Evolutionary conservation across 2,888 invertebrate genomes (phyloP).

Genomic region (Nudaria mundana): DNA sequence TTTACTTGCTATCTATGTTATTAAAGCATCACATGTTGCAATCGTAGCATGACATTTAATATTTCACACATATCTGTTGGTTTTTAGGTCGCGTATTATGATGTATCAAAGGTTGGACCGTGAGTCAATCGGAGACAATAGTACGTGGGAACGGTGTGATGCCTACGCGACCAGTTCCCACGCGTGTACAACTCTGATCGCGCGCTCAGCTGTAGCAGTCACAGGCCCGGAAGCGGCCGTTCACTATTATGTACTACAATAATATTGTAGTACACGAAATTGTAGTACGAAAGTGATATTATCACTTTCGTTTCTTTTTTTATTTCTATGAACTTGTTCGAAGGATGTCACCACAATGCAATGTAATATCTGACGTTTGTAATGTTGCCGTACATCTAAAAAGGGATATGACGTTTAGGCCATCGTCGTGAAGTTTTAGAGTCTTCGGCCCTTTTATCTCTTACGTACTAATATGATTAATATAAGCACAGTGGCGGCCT

Average conservation of each 20-base stretch:
- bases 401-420: too few species aligned
- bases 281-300: too few species aligned
- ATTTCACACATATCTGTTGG: conserved; percentile 22
- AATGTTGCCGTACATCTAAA: too few species aligned
- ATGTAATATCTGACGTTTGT: too few species aligned
- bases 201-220: conserved; percentile 9
- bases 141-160: conserved; percentile 49
- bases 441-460: too few species aligned
- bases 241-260: conserved; percentile 21
- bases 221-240: conserved; percentile 25
- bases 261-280: conserved; percentile 21
- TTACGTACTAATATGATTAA: too few species aligned
- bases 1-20: background rate
- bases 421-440: too few species aligned
- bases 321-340: conserved; percentile 5
- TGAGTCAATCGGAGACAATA: conserved; percentile 41
- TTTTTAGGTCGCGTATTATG: conserved; percentile 42
- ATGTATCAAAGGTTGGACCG: conserved; percentile 40
- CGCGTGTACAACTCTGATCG: conserved; percentile 27
- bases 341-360: background rate
- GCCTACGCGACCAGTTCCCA: conserved; percentile 42
- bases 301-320: conserved; percentile 8
- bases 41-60: conserved; percentile 1
- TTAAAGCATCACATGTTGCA: background rate
- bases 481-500: too few species aligned